Evolutionary conservation across 2,113 vertebrate species (phyloP), one percentile per base, ranked within the genome.

Genomic region (Pterocles orientalis): DNA sequence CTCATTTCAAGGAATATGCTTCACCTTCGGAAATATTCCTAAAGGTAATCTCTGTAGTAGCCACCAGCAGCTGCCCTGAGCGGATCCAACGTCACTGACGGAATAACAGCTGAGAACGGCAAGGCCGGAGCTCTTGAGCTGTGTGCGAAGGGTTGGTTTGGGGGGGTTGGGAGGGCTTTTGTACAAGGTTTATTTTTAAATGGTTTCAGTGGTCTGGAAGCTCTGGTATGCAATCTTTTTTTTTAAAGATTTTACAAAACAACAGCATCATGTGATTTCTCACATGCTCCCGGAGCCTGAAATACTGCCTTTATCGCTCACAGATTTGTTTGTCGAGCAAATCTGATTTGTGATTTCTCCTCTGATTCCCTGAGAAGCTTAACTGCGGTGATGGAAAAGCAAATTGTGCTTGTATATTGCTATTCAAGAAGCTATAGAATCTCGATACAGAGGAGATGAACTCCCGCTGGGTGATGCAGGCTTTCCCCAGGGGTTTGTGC

Each of bases 231-330:
- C 39, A 36, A 14, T 61, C 19, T 41, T 43, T 45, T 28, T 28
- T 75, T 75, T 41, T 47, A 71, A 34, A 68, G 72, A 76, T 70
- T 90, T 88, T 43, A 80, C 70, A 80, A 82, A 96, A 82, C 79
- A 92, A 3, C 6, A 11, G 73, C 45, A 80, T 69, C 93, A 92
- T 92, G 95, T 94, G 96, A 90, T 90, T 33, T 43, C 79, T 96
- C 94, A 90, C 94, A 92, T 69, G 95, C 51, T 95, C 21, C 34
- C 71, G 66, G 83, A 94, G 95, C 92, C 88, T 95, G 89, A 86
- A 97, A 65, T 79, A 70, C 90, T 70, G 78, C 73, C 93, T 89
- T 95, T 86, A 86, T 92, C 91, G 56, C 80, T 58, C 60, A 66
- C 84, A 88, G 71, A 75, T 88, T 78, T 91, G 91, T 90, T 83